Base-by-base conservation (phyloP, 2,113 vertebrate genomes). In the Mola mola region DNA sequence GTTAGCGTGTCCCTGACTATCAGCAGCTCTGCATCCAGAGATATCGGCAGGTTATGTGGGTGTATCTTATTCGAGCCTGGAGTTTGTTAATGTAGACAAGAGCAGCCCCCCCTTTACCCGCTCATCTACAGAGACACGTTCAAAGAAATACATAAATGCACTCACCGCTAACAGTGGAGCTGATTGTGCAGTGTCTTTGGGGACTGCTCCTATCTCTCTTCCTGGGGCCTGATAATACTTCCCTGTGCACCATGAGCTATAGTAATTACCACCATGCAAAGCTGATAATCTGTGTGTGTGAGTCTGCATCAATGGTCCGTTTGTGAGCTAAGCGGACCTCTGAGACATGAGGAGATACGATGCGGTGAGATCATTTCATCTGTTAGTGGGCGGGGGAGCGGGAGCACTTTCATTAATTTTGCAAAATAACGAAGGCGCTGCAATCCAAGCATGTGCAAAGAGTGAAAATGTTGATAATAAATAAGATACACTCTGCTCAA, bases 1-100 rank as follows among this genome's bases (percentile, higher is more conserved):
- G 91, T 96, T 94, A 95, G 92, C 94, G 94, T 92, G 78, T 90
- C 70, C 79, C 89, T 72, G 82, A 90, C 90, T 93, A 95, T 95
- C 92, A 90, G 91, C 90, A 85, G 90, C 75, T 91, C 61, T 55
- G 66, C 37, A 84, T 79, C 69, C 75, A 4, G 64, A 9, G 69
- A 80, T 82, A 84, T 78, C 37, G 17, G 62, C 75, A 61, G 79
- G 72, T 79, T 87, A 58, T 92, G 91, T 81, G 86, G 86, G 89
- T 90, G 94, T 95, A 96, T 96, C 94, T 88, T 82, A 26, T 87
- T 49, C 4, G 15, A 64, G 88, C 73, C 88, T 87, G 86, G 86
- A 85, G 78, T 87, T 71, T 83, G 83, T 83, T 75, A 73, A 36
- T 61, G 34, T 8, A 49, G 78, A 83, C 69, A 69, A 40, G 70